Percentiles rank a stretch among this genome's conserved stretches.
Conservation (phyloP, 1,140 invertebrate genomes). For the Pygmarrhopalites habei region DNA sequence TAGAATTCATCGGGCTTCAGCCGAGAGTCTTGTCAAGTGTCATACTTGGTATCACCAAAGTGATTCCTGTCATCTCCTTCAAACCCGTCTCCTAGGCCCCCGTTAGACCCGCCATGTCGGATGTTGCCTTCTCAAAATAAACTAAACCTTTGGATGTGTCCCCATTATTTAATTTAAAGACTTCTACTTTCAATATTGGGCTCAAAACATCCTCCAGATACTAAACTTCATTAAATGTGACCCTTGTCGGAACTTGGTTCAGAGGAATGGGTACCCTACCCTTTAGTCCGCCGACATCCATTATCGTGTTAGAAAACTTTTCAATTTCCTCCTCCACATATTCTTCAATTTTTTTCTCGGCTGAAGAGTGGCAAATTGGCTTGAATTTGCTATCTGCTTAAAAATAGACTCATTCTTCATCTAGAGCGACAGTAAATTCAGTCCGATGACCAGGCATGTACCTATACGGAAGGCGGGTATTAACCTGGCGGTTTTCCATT, state of each 20-base stretch:
- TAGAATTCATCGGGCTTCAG: conserved; percentile 4
- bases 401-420: conserved; percentile 6
- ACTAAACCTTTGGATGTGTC: conserved; percentile 4
- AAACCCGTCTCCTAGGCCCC: background rate
- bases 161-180: background rate
- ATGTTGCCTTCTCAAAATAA: background rate
- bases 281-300: conserved; percentile 12
- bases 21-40: background rate
- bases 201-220: conserved; percentile 2
- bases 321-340: background rate
- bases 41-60: background rate
- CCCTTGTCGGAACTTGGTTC: conserved; percentile 1
- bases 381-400: background rate
- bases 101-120: background rate
- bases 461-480: background rate
- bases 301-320: background rate
- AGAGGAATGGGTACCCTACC: conserved; percentile 8
- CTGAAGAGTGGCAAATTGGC: background rate
- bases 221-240: background rate
- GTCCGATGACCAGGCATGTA: background rate
- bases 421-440: conserved; percentile 10
- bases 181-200: conserved; percentile 6
- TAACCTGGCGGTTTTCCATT: conserved; percentile 5
- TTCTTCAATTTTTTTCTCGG: background rate
- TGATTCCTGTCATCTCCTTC: background rate